Percentiles rank a stretch among this genome's conserved stretches.
These are phyloP conservation scores for Vidua macroura DNA, from an alignment of 2,113 vertebrate genomes.

Conservation along the genomic window DNA sequence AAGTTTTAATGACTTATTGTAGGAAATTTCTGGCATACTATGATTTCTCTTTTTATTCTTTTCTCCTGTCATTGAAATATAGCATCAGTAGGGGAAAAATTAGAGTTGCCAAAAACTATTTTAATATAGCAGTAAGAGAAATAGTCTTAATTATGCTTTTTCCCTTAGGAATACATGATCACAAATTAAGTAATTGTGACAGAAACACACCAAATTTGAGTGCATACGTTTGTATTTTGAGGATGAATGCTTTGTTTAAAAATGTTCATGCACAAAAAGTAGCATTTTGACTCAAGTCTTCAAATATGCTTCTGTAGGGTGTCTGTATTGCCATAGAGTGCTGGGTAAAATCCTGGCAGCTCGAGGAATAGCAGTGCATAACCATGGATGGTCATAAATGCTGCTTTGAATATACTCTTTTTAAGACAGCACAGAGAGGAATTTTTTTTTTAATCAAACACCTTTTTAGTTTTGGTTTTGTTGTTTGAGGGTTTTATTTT, in stretches of 20 bases:
- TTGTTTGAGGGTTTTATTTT: neutral
- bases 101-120: neutral
- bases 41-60: neutral
- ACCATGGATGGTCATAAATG: neutral
- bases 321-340: neutral
- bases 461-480: neutral
- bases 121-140: neutral
- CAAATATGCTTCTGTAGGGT: fast-evolving
- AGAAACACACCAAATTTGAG: neutral
- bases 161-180: neutral
- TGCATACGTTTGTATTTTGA: neutral
- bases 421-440: neutral
- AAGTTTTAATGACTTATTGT: neutral
- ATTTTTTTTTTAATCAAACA: neutral
- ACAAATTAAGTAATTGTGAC: neutral
- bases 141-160: neutral
- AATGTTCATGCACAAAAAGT: neutral
- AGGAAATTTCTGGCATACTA: neutral
- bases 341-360: neutral
- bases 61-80: neutral
- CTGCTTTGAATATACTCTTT: neutral
- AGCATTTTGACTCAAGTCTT: neutral
- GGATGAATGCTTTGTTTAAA: neutral
- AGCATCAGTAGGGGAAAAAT: neutral
- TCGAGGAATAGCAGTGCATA: neutral